These are phyloP conservation scores for Arvicola amphibius DNA, from an alignment of 2,797 vertebrate species.

Conservation along the genomic window DNA sequence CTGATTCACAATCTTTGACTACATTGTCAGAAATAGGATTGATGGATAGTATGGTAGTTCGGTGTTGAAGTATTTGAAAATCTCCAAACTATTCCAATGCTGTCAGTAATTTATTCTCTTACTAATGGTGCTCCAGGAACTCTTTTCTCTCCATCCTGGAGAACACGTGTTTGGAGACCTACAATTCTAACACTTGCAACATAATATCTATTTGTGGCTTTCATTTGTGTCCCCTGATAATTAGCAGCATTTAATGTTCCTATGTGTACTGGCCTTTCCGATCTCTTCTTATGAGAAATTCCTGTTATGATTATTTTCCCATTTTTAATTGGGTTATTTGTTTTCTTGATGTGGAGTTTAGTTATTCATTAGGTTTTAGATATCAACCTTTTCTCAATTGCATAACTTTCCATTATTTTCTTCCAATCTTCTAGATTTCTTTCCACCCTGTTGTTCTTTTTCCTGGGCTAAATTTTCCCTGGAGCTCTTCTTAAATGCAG, in stretches of 20 bases:
- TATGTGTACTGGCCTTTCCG: background rate
- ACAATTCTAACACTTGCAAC: background rate
- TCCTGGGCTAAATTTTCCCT: background rate
- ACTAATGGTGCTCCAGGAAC: too few relatives aligned
- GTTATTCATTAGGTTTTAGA: background rate
- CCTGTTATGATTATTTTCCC: background rate
- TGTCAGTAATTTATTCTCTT: background rate
- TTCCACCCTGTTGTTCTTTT: background rate
- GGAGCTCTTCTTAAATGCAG: background rate
- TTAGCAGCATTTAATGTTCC: background rate
- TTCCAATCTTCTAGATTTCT: background rate
- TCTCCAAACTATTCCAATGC: background rate
- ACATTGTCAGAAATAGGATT: background rate
- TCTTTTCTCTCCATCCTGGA: background rate
- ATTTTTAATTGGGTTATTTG: background rate
- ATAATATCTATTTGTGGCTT: background rate
- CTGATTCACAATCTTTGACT: background rate
- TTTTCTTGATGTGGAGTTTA: background rate
- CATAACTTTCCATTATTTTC: background rate
- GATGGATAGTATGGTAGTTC: background rate
- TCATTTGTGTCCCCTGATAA: background rate
- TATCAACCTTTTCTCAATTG: background rate
- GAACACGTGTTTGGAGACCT: background rate
- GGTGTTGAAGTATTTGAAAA: background rate
- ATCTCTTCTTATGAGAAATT: background rate